Conservation (phyloP, 2,797 vertebrate species). For the Phylloscopus collybita region DNA sequence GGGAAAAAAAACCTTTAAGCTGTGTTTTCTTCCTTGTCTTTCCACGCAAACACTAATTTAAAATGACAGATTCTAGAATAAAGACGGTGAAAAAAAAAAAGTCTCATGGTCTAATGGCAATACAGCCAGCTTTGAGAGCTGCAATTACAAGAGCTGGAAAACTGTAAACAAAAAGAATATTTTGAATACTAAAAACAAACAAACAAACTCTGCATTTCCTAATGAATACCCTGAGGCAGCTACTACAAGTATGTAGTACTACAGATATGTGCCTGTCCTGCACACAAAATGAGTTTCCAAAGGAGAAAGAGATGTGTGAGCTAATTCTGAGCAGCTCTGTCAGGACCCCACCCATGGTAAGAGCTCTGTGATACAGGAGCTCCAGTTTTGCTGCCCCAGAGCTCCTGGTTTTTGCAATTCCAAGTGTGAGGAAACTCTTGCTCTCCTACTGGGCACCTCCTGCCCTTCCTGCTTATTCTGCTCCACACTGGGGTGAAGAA, state of each 20-base stretch:
- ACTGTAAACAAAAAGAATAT: not conserved
- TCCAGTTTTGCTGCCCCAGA: not conserved
- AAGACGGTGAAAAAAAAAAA: not conserved
- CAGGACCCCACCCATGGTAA: not conserved
- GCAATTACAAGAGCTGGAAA: not conserved
- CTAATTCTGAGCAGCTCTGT: not conserved
- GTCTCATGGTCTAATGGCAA: not conserved
- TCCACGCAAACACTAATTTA: not conserved
- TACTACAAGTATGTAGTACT: not conserved
- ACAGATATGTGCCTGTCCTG: too few species aligned
- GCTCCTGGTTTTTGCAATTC: not conserved
- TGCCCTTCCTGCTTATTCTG: not conserved
- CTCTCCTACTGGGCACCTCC: not conserved
- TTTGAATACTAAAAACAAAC: not conserved
- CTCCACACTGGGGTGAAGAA: accelerated
- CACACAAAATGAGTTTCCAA: not conserved
- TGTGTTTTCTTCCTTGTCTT: not conserved
- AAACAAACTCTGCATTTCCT: not conserved
- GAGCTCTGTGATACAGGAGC: not conserved
- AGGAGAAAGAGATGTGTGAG: not conserved
- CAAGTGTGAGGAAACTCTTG: not conserved
- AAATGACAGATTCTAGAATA: not conserved
- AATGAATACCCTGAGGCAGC: not conserved
- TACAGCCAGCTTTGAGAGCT: not conserved
- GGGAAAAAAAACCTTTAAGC: not conserved